phyloP scores from a whole-genome alignment of 1,140 invertebrate genomes.

The Ceratina australensis region DNA sequence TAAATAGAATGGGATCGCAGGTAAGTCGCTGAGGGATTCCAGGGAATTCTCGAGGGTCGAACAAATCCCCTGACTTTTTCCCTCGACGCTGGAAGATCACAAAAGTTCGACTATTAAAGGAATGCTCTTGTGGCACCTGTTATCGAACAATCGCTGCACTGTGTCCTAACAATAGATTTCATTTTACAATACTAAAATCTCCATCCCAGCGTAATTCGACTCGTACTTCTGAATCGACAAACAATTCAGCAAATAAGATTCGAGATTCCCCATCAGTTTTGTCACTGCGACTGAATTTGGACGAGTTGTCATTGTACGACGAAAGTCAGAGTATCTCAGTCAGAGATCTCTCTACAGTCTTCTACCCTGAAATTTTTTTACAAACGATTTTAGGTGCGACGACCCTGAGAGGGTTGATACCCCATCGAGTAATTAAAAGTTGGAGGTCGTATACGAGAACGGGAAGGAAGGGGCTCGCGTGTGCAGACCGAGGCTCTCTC shows the following conservation, averaged over 20 bases:
- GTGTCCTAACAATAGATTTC: not conserved
- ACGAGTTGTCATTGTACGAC: not conserved
- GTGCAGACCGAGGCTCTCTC: not conserved
- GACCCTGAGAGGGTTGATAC: slow-evolving; percentile 49
- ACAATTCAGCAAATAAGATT: too few species aligned
- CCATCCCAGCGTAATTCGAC: too few species aligned
- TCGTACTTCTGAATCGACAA: too few species aligned
- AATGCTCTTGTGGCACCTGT: not conserved
- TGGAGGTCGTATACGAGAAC: slow-evolving; percentile 44
- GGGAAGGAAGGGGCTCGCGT: slow-evolving; percentile 42
- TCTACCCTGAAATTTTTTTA: not conserved
- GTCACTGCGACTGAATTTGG: not conserved
- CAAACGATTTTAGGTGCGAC: slow-evolving; percentile 41
- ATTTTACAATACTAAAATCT: too few species aligned
- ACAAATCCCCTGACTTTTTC: not conserved
- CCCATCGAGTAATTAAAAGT: slow-evolving; percentile 53
- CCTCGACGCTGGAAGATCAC: not conserved
- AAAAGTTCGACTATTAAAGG: not conserved
- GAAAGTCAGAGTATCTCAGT: too few species aligned
- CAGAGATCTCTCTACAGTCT: not conserved
- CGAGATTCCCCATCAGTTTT: too few species aligned
- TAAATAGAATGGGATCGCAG: slow-evolving; percentile 6
- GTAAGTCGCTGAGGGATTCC: slow-evolving; percentile 11
- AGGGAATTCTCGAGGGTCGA: not conserved
- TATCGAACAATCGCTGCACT: not conserved